Conservation (phyloP, 92 coral and sea anemone species). For the Ricordea florida region DNA sequence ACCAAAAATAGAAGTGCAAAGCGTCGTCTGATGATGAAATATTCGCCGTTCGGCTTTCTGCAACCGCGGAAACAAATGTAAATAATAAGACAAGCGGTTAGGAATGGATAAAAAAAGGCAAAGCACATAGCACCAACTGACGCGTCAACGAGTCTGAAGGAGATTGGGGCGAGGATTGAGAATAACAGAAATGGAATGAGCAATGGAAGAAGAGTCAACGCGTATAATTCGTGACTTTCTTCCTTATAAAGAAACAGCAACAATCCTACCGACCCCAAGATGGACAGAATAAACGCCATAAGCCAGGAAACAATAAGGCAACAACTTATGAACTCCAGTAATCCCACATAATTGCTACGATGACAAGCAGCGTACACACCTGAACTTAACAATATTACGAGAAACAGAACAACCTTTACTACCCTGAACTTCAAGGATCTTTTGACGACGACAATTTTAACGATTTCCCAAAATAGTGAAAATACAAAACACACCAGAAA, state of each 20-base stretch:
- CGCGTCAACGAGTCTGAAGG: slow-evolving; percentile 56
- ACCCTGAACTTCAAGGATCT: slow-evolving; percentile 25
- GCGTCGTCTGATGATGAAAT: slow-evolving; percentile 49
- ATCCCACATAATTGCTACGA: slow-evolving; percentile 2
- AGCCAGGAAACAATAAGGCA: slow-evolving; percentile 63
- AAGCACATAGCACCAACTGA: slow-evolving; percentile 60
- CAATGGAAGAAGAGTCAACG: slow-evolving; percentile 21
- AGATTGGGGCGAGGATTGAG: slow-evolving; percentile 62
- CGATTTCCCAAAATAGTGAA: slow-evolving; percentile 79
- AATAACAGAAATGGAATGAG: slow-evolving; percentile 12
- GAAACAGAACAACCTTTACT: slow-evolving; percentile 29
- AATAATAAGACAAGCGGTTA: slow-evolving; percentile 35
- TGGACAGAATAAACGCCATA: slow-evolving; percentile 45
- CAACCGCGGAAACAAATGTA: slow-evolving; percentile 60
- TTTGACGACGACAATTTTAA: slow-evolving; percentile 45
- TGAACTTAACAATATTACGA: slow-evolving; percentile 28
- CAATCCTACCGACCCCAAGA: slow-evolving; percentile 55
- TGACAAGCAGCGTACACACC: slow-evolving; percentile 50
- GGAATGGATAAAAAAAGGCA: slow-evolving; percentile 70
- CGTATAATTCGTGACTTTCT: slow-evolving; percentile 26
- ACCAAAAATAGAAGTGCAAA: slow-evolving; percentile 30
- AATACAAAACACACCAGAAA: slow-evolving; percentile 45
- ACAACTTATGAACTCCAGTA: slow-evolving; percentile 42
- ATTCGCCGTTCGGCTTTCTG: slow-evolving; percentile 39
- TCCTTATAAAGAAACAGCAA: slow-evolving; percentile 42